Base-by-base conservation (phyloP, 2,113 vertebrate genomes). In the Lanius ludovicianus region DNA sequence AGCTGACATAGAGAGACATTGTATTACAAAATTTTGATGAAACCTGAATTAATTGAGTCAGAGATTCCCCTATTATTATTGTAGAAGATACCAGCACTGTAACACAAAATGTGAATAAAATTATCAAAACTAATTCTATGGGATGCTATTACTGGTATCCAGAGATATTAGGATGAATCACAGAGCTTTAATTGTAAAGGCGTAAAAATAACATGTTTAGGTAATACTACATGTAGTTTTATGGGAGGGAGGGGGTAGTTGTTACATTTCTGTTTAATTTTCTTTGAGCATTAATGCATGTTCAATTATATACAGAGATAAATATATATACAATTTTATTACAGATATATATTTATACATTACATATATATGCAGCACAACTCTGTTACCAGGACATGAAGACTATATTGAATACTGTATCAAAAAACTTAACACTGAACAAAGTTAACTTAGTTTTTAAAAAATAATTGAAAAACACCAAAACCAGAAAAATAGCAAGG, bases 211-310 rank as follows among this genome's bases (percentile, higher is more conserved):
- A 4, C 5, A 3, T 22, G 25, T 82, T 39, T 52, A 44, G 12
- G 14, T 42, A 39, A 56, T 39, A 23, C 2, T 2, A 20, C 2
- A 3, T 4, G 4, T 20, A 41, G 5, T 56, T 80, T 80, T 75
- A 57, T 0, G 1, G 2, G 13, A 11, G 15, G 18, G 17, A 2
- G 11, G 23, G 28, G 7, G 6, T 6, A 16, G 11, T 31, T 64
- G 7, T 57, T 50, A 18, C 3, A 39, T 55, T 76, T 85, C 41
- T 46, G 2, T 68, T 76, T 64, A 0, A 49, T 68, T 84, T 91
- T 31, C 5, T 84, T 80, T 73, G 11, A 2, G 13, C 13, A 73
- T 93, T 56, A 73, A 52, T 46, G 8, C 9, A 23, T 50, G 44
- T 77, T 73, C 76, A 64, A 10, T 53, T 80, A 59, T 19, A 44